Evolutionary conservation across 2,888 invertebrate species (phyloP), one percentile per base, ranked within the genome.

Genomic region (Melanostoma scalare): DNA sequence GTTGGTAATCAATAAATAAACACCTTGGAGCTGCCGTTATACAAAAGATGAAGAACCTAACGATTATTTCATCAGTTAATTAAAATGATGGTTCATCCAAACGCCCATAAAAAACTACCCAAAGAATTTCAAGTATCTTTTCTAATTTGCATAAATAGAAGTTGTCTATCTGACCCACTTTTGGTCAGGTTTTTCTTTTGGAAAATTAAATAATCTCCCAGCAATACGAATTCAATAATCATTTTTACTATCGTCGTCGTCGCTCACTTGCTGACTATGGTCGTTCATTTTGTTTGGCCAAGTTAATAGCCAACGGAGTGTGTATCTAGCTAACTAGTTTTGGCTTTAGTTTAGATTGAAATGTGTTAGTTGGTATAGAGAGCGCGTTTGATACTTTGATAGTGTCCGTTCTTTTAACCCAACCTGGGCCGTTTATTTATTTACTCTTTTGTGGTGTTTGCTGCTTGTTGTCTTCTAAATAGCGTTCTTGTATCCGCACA

Each of bases 191-290:
- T 76, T 76, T 52, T 44, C 36, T n/a, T 63, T 6, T 10, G 4
- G n/a, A 67, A 65, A 75, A 79, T 79, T 79, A 69, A 79, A 79
- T 79, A 79, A 79, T 79, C 56, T 63, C 61, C 58, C 40, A 69
- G 44, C 63, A 63, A 74, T 9, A 56, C 36, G 60, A 60, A 53
- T 68, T 63, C 76, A 40, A 61, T 76, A 63, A 65, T 53, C 20
- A 20, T 20, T 20, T 68, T 69, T 61, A 67, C 61, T 79, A 68
- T 52, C 69, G 55, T 48, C 58, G 63, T 44, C 38, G 53, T 46
- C 4, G 46, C 6, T 30, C n/a, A n/a, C 30, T 31, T 30, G 46
- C 8, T 4, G 48, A 20, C 33, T 72, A 50, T 2, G 20, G 30
- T n/a, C 35, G 48, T 71, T 9, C 50, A 60, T 61, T 61, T 40